phyloP scores from a whole-genome alignment of 2,113 vertebrate species.

The Larimichthys crocea region DNA sequence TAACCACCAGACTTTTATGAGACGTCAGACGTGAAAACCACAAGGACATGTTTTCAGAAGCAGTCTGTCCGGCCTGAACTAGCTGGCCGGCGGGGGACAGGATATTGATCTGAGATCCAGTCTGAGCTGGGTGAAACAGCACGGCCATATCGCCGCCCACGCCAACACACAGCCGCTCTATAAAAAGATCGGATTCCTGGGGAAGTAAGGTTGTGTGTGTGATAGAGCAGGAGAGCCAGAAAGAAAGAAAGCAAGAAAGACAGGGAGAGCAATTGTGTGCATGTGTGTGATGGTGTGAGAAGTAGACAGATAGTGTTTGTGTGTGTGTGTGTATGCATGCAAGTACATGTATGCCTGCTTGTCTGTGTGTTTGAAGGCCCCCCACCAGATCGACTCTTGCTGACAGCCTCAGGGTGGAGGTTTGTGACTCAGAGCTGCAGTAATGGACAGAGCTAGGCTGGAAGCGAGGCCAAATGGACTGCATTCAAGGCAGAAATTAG shows the following conservation, averaged over 20 bases:
- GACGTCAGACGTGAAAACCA: conserved; percentile 57
- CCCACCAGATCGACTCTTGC: conserved; percentile 52
- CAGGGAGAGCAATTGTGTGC: background rate
- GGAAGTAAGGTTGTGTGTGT: conserved; percentile 46
- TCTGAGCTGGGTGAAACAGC: conserved; percentile 73
- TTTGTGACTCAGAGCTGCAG: conserved; percentile 75
- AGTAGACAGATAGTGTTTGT: conserved; percentile 26
- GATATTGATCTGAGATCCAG: conserved; percentile 81
- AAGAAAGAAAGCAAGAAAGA: conserved; percentile 10
- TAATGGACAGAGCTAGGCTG: conserved; percentile 65
- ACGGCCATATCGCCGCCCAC: conserved; percentile 65
- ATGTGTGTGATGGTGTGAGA: conserved; percentile 35
- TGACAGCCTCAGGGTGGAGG: conserved; percentile 71
- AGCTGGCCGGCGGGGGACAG: conserved; percentile 67
- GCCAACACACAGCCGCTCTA: conserved; percentile 64
- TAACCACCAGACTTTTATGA: conserved; percentile 21
- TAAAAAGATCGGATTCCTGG: conserved; percentile 74
- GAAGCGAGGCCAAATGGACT: conserved; percentile 66
- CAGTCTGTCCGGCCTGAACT: conserved; percentile 62
- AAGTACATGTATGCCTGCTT: conserved; percentile 3
- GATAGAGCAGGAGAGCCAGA: background rate
- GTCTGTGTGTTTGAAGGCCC: conserved; percentile 49
- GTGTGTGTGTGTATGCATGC: conserved; percentile 11
- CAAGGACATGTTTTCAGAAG: conserved; percentile 62
- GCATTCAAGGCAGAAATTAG: conserved; percentile 73